Evolutionary conservation across 2,888 invertebrate genomes (phyloP).

Genomic region (Apeira syringaria): DNA sequence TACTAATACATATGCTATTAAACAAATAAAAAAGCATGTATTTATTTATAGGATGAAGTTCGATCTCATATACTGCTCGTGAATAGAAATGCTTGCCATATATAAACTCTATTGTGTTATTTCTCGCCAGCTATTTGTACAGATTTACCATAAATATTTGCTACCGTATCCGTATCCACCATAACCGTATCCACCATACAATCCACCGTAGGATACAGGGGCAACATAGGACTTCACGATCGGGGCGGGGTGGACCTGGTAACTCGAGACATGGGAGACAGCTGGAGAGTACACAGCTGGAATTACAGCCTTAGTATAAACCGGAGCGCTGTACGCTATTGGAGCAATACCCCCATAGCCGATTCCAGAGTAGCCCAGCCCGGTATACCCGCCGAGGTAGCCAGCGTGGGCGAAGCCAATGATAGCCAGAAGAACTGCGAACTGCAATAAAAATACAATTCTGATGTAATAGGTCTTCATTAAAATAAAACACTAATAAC

Average conservation of each 20-base stretch:
- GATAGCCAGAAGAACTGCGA: conserved; percentile 49
- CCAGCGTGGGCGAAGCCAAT: conserved; percentile 52
- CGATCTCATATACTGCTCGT: too few relatives aligned
- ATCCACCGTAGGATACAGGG: conserved; percentile 39
- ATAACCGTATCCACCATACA: conserved; percentile 34
- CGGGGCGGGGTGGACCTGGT: conserved; percentile 50
- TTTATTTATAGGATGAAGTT: too few relatives aligned
- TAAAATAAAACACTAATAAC: too few relatives aligned
- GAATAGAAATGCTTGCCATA: too few relatives aligned
- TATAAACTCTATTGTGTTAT: neutral
- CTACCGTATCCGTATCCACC: conserved; percentile 34
- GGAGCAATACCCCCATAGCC: conserved; percentile 28
- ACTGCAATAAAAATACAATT: conserved; percentile 44
- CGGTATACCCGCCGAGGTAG: conserved; percentile 43
- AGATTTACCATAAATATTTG: conserved; percentile 53
- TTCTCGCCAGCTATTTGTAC: neutral
- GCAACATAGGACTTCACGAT: conserved; percentile 44
- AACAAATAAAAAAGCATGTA: too few relatives aligned
- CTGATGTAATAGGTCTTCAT: too few relatives aligned
- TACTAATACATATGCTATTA: too few relatives aligned
- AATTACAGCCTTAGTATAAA: conserved; percentile 40
- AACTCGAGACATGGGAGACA: conserved; percentile 52
- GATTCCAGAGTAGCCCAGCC: conserved; percentile 32
- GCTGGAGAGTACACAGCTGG: conserved; percentile 47
- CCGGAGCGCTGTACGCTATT: conserved; percentile 40